Evolutionary conservation across 2,888 invertebrate genomes (phyloP).

Genomic region (Entomobrya multifasciata): DNA sequence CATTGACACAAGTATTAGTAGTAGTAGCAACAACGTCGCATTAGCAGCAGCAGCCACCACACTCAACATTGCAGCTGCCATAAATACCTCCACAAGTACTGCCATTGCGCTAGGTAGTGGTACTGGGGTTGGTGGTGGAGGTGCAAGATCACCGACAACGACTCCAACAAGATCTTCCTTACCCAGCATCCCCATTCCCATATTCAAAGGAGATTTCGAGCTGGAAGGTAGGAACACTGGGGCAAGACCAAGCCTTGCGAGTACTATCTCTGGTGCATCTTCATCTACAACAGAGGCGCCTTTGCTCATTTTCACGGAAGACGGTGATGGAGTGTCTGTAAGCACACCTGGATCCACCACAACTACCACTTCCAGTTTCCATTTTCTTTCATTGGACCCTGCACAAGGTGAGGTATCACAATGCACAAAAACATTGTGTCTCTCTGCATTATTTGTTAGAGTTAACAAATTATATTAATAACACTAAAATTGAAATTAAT

Average conservation of each 20-base stretch:
- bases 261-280: slow-evolving; percentile 44
- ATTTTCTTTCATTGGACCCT: slow-evolving; percentile 66
- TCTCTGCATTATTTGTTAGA: background rate
- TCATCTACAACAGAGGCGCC: slow-evolving; percentile 56
- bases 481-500: background rate
- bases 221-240: slow-evolving; percentile 55
- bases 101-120: slow-evolving; percentile 17
- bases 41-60: too few species aligned
- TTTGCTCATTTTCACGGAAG: slow-evolving; percentile 66
- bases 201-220: slow-evolving; percentile 62
- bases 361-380: slow-evolving; percentile 66
- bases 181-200: slow-evolving; percentile 35
- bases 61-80: background rate
- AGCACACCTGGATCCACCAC: slow-evolving; percentile 64
- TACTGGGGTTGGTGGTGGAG: background rate
- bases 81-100: slow-evolving; percentile 48
- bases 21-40: slow-evolving; percentile 8
- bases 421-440: background rate
- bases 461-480: background rate
- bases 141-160: slow-evolving; percentile 37
- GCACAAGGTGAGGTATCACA: slow-evolving; percentile 65
- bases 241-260: slow-evolving; percentile 59
- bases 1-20: slow-evolving; percentile 39
- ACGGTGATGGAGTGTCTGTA: slow-evolving; percentile 55
- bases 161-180: slow-evolving; percentile 49